Evolutionary conservation across 1,140 invertebrate species (phyloP).

Genomic region (Drosophila biarmipes): DNA sequence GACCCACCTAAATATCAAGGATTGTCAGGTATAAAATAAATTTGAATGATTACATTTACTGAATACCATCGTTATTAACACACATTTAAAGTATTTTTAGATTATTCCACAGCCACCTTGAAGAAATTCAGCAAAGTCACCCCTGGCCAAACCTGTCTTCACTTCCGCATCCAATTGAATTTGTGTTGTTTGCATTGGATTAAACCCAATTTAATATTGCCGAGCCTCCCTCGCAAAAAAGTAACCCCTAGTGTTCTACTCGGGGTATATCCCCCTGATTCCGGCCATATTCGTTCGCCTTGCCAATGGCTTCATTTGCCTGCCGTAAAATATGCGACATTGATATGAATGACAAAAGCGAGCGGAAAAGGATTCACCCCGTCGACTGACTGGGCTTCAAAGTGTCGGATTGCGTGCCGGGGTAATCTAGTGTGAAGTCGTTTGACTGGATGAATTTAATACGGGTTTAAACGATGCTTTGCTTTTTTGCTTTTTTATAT

Average conservation of each 20-base stretch:
- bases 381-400: background rate
- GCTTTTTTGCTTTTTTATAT: background rate
- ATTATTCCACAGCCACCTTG: background rate
- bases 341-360: slow-evolving; percentile 49
- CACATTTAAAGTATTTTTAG: background rate
- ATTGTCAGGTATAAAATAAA: too few relatives aligned
- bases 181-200: slow-evolving; percentile 31
- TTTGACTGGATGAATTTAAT: slow-evolving; percentile 49
- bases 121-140: background rate
- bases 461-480: slow-evolving; percentile 37
- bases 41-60: too few relatives aligned
- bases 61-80: background rate
- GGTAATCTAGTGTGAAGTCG: slow-evolving; percentile 71
- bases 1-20: too few relatives aligned
- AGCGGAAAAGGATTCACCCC: slow-evolving; percentile 7
- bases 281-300: slow-evolving; percentile 17
- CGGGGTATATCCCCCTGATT: slow-evolving; percentile 11
- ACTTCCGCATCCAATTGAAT: slow-evolving; percentile 39
- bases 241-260: slow-evolving; percentile 19
- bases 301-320: slow-evolving; percentile 37
- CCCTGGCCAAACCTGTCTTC: slow-evolving; percentile 12
- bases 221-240: background rate
- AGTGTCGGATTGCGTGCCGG: slow-evolving; percentile 21
- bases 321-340: slow-evolving; percentile 63
- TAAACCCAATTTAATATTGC: slow-evolving; percentile 30